Evolutionary conservation across 2,113 vertebrate species (phyloP).

Genomic region (Oryzias melastigma): DNA sequence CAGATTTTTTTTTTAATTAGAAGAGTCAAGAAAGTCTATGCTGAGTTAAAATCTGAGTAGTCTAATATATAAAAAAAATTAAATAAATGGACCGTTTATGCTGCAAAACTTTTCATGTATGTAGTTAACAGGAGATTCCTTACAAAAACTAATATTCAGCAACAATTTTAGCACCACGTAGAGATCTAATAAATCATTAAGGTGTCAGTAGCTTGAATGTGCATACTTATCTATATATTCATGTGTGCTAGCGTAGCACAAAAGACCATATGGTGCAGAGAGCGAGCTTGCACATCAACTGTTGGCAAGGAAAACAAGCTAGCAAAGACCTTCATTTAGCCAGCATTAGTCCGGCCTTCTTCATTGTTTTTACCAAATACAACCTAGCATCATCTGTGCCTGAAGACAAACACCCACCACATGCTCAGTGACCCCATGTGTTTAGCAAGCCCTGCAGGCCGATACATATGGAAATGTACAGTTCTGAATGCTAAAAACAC

Average conservation of each 20-base stretch:
- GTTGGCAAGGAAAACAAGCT: slow-evolving; percentile 42
- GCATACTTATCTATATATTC: slow-evolving; percentile 7
- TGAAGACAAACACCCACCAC: slow-evolving; percentile 33
- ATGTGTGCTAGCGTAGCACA: slow-evolving; percentile 39
- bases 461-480: slow-evolving; percentile 40
- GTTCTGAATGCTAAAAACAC: background rate
- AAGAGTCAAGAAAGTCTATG: too few species aligned
- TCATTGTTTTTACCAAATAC: slow-evolving; percentile 47
- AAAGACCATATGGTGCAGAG: slow-evolving; percentile 61
- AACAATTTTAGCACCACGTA: slow-evolving; percentile 6
- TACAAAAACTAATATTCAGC: slow-evolving; percentile 8
- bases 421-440: slow-evolving; percentile 29
- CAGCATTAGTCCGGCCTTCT: slow-evolving; percentile 31
- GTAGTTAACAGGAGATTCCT: background rate
- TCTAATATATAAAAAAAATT: background rate
- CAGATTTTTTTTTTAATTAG: too few species aligned
- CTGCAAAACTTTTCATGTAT: background rate
- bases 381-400: slow-evolving; percentile 12
- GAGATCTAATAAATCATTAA: slow-evolving; percentile 43
- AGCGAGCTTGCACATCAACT: slow-evolving; percentile 24
- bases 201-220: slow-evolving; percentile 18
- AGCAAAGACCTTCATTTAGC: slow-evolving; percentile 53
- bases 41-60: too few species aligned
- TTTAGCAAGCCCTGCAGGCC: slow-evolving; percentile 48
- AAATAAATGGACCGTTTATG: background rate